Percentiles rank a stretch among this genome's conserved stretches.
Evolutionary conservation across 2,113 vertebrate species (phyloP).

Genomic region (Cercopithecus mona): DNA sequence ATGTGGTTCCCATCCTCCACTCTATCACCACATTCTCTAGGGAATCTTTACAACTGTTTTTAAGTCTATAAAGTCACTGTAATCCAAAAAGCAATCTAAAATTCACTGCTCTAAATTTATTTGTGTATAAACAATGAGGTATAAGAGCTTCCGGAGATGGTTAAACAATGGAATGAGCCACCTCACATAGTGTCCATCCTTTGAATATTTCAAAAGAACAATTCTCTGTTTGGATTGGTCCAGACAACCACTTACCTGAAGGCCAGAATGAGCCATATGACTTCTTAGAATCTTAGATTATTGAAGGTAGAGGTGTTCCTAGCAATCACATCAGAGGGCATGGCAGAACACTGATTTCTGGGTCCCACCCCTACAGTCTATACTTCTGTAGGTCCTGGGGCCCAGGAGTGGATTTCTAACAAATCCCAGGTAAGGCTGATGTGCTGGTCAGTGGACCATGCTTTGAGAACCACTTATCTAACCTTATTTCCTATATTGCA

Average conservation of each 20-base stretch:
- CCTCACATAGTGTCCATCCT: not conserved
- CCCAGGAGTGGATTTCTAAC: not conserved
- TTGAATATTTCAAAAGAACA: not conserved
- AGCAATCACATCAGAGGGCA: not conserved
- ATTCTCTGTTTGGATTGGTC: not conserved
- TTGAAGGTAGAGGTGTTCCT: not conserved
- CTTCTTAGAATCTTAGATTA: not conserved
- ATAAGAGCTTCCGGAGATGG: not conserved
- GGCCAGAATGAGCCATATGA: not conserved
- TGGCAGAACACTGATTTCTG: not conserved
- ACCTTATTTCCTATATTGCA: not conserved
- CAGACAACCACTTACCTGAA: not conserved
- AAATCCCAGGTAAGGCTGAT: not conserved
- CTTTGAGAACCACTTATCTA: not conserved
- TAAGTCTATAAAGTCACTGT: not conserved
- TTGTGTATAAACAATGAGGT: not conserved
- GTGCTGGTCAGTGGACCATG: not conserved
- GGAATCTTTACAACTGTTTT: not conserved
- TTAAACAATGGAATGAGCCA: not conserved
- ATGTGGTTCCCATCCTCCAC: not conserved
- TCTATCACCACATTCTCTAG: not conserved
- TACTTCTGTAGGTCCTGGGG: not conserved
- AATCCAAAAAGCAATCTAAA: not conserved
- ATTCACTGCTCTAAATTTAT: not conserved
- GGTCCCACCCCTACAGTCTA: not conserved